These are phyloP conservation scores for Passerculus sandwichensis DNA, from an alignment of 2,797 vertebrate genomes.

Conservation along the genomic window DNA sequence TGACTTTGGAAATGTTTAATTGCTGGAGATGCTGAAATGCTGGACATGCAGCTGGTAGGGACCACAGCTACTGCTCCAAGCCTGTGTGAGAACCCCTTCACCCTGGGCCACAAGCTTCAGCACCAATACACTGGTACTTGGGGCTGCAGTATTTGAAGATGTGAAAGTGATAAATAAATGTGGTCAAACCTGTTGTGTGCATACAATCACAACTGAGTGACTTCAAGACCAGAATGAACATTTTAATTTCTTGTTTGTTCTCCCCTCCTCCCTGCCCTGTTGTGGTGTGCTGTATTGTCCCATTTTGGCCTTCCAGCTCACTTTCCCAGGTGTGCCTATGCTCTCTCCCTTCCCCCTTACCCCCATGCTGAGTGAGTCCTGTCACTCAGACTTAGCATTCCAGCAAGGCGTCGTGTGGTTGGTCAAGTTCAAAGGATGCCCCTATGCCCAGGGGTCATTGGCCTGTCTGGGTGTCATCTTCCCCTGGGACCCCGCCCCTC, in stretches of 20 bases:
- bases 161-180: background rate
- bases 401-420: too few relatives aligned
- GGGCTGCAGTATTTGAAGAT: background rate
- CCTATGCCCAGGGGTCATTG: too few relatives aligned
- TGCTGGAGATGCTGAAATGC: background rate
- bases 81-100: background rate
- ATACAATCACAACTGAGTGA: background rate
- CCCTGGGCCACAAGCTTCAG: background rate
- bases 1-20: background rate
- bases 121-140: background rate
- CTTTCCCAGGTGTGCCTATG: too few relatives aligned
- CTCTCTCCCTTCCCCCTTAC: too few relatives aligned
- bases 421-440: too few relatives aligned
- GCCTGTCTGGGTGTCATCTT: too few relatives aligned
- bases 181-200: background rate
- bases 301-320: too few relatives aligned
- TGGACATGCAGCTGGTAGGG: background rate
- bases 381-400: too few relatives aligned
- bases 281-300: too few relatives aligned
- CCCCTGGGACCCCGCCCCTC: too few relatives aligned
- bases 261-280: background rate
- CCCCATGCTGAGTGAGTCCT: too few relatives aligned
- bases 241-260: background rate
- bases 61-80: background rate
- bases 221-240: background rate